A percentile compares a stretch with the other conserved stretches of the same genome.
Conservation (phyloP, 2,113 vertebrate genomes). For the Hemiscyllium ocellatum region DNA sequence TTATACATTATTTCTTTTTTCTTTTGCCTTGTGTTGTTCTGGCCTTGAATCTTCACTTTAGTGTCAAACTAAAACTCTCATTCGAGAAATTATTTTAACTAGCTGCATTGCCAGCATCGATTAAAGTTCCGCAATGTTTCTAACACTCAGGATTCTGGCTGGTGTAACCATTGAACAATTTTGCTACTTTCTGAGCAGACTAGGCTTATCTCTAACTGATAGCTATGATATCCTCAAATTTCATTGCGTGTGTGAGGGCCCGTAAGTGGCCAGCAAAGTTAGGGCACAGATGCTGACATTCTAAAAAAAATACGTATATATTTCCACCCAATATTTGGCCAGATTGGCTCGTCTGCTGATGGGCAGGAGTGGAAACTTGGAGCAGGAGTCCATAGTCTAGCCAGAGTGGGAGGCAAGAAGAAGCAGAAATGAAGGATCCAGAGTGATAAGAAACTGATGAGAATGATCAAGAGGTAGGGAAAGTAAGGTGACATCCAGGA, state of each 20-base stretch:
- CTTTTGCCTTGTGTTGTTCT: not conserved
- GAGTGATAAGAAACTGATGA: not conserved
- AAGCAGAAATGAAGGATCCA: not conserved
- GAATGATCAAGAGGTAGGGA: not conserved
- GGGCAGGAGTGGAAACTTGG: not conserved
- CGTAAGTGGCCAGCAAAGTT: not conserved
- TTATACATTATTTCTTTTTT: no score
- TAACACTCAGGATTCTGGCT: not conserved
- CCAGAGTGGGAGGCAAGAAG: not conserved
- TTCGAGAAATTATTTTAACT: not conserved
- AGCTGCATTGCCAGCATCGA: not conserved
- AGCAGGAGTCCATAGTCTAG: not conserved
- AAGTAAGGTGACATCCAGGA: not conserved
- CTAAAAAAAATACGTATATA: not conserved
- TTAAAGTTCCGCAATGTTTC: not conserved
- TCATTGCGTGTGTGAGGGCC: not conserved
- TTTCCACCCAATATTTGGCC: not conserved
- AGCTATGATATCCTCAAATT: not conserved
- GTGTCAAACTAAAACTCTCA: not conserved
- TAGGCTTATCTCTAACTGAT: not conserved
- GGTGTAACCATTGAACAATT: not conserved
- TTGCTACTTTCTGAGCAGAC: not conserved
- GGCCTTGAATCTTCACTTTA: not conserved
- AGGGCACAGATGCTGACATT: not conserved
- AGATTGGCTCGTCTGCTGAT: not conserved